A percentile compares a stretch with the other conserved stretches of the same genome.
Evolutionary conservation across 2,113 vertebrate species (phyloP).

Genomic region (Stomatorhinus ivindoensis): DNA sequence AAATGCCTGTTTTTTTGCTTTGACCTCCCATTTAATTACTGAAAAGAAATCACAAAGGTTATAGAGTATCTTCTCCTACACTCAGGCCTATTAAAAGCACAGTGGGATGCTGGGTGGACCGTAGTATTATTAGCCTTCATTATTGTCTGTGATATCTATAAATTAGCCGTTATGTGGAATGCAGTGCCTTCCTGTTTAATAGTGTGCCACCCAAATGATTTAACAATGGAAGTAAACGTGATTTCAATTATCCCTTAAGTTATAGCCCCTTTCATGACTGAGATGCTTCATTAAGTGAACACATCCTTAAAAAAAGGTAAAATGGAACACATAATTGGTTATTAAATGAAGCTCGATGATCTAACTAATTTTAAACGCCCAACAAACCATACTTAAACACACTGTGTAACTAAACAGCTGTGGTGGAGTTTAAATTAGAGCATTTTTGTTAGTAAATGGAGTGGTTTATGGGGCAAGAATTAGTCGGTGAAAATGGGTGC

Average conservation of each 20-base stretch:
- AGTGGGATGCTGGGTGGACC: background rate
- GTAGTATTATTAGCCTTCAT: background rate
- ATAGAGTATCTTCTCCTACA: background rate
- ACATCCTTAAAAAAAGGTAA: background rate
- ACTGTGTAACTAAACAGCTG: background rate
- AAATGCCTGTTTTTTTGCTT: background rate
- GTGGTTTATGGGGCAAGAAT: background rate
- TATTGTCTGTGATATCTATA: constrained; percentile 8
- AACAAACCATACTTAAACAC: background rate
- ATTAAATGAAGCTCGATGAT: constrained; percentile 1
- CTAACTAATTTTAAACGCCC: background rate
- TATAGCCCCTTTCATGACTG: background rate
- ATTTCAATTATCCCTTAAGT: constrained; percentile 3
- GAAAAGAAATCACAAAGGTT: background rate
- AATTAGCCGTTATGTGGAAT: background rate
- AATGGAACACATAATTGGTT: constrained; percentile 4
- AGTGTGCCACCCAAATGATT: constrained; percentile 1
- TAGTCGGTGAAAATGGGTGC: background rate
- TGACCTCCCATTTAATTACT: background rate
- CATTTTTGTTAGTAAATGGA: background rate
- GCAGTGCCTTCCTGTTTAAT: background rate
- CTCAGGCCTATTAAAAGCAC: background rate
- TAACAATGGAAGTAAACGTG: background rate
- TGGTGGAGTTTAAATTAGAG: background rate
- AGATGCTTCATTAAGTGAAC: background rate